Evolutionary conservation across 1,140 invertebrate species (phyloP), one percentile per base, ranked within the genome.

Genomic region (Hydropsyche tenuis): DNA sequence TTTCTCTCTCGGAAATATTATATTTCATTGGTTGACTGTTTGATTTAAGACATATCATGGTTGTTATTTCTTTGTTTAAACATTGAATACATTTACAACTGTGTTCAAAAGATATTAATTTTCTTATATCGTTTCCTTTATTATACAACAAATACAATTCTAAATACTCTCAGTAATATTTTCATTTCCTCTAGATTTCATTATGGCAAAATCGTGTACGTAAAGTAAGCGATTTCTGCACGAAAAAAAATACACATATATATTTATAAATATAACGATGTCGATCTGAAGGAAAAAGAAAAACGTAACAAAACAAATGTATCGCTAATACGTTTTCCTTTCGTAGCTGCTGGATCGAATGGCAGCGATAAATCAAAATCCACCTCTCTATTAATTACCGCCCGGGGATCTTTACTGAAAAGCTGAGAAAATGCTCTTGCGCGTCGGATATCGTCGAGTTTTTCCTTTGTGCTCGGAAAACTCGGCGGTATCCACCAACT

Each of bases 381-480:
- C 45, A 37, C 42, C 14, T 62, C 30, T 69, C 68, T 68, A 68
- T 75, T 72, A 75, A 75, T 75, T 72, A 75, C 74, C 43, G 42
- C 45, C 69, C n/a, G 27, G 70, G 69, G 69, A 72, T 68, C 46
- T 56, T 9, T 25, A 14, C 56, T 60, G 56, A 60, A 60, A 60
- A 60, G 20, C 56, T 60, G 22, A 65, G 65, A 69, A 72, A 75
- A 20, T 42, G 73, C 46, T 48, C 43, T 60, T 12, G 56, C 56
- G 22, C 23, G 20, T 23, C 56, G 56, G 56, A 60, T 60, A 20
- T 22, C 14, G 48, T 71, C 45, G 16, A 69, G 46, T 45, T 74
- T 74, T 77, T 56, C 72, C 70, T 70, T 74, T 77, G 72, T 74
- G 23, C 23, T 45, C 56, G 66, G 71, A 60, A 60, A 60, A 60